Conservation (phyloP, 53 echinoderm and acorn worm genomes). For the Patiria pectinifera region DNA sequence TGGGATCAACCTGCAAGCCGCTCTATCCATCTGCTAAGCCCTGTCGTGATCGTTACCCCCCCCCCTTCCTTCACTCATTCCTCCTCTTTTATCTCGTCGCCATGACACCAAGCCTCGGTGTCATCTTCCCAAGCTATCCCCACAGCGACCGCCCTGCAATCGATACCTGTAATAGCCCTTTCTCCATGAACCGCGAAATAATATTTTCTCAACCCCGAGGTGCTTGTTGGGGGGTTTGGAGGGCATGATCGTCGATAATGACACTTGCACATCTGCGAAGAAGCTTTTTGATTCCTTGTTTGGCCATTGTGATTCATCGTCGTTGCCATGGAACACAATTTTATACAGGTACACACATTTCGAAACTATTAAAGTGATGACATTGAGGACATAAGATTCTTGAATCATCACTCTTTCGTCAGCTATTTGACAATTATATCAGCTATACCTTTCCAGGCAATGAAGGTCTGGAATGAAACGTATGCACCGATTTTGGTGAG, state of each 20-base stretch:
- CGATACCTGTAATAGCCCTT: constrained; percentile 29
- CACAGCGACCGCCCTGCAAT: constrained; percentile 3
- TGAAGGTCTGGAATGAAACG: neutral
- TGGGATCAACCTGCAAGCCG: neutral
- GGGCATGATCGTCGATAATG: neutral
- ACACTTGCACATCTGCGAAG: constrained; percentile 26
- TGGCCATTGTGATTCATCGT: neutral
- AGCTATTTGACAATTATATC: neutral
- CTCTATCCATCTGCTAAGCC: constrained; percentile 35
- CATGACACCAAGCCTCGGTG: neutral
- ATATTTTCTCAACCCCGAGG: constrained; percentile 5
- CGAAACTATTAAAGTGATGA: neutral
- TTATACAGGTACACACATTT: neutral
- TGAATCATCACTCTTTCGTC: neutral
- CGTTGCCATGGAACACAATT: neutral
- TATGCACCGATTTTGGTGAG: neutral
- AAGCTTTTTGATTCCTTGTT: neutral
- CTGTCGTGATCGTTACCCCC: neutral
- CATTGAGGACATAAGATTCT: neutral
- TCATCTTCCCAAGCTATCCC: neutral
- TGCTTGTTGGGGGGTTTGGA: constrained; percentile 1
- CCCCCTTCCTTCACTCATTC: constrained; percentile 8
- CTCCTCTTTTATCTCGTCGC: neutral
- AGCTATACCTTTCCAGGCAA: neutral
- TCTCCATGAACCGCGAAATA: constrained; percentile 47